phyloP scores from a whole-genome alignment of 2,888 invertebrate genomes.

The Scaptomyza caliginosa region DNA sequence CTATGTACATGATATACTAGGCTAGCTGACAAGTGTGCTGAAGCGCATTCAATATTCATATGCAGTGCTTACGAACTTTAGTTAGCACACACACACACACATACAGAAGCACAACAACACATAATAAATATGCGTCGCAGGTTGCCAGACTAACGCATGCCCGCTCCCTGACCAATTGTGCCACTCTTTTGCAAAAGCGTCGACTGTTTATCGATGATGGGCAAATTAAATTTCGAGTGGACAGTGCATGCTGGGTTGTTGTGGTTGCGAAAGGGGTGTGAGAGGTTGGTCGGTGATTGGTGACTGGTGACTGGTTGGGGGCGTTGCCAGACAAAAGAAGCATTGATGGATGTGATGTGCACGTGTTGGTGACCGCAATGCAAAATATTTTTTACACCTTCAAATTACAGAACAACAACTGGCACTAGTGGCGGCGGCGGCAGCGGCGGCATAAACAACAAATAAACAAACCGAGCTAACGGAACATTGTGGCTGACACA shows the following conservation, averaged over 20 bases:
- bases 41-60: constrained; percentile 50
- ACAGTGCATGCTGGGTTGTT: not conserved
- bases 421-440: not conserved
- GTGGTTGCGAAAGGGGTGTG: not conserved
- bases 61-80: constrained; percentile 46
- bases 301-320: not conserved
- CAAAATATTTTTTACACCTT: constrained; percentile 72
- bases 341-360: constrained; percentile 69
- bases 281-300: not conserved
- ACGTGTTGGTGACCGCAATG: constrained; percentile 72
- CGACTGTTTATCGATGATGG: constrained; percentile 73
- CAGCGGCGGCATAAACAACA: constrained; percentile 43
- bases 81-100: constrained; percentile 12
- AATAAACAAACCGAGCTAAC: constrained; percentile 57
- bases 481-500: constrained; percentile 58
- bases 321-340: constrained; percentile 25
- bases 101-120: constrained; percentile 1
- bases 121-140: constrained; percentile 41
- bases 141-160: constrained; percentile 13
- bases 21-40: constrained; percentile 19
- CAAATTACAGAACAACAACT: constrained; percentile 53
- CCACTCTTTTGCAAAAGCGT: constrained; percentile 29
- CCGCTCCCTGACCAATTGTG: not conserved
- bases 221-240: constrained; percentile 69
- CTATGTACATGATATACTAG: constrained; percentile 15